A percentile compares a stretch with the other conserved stretches of the same genome.
Evolutionary conservation across 2,888 invertebrate genomes (phyloP).

Genomic region (Tortrix viridana): DNA sequence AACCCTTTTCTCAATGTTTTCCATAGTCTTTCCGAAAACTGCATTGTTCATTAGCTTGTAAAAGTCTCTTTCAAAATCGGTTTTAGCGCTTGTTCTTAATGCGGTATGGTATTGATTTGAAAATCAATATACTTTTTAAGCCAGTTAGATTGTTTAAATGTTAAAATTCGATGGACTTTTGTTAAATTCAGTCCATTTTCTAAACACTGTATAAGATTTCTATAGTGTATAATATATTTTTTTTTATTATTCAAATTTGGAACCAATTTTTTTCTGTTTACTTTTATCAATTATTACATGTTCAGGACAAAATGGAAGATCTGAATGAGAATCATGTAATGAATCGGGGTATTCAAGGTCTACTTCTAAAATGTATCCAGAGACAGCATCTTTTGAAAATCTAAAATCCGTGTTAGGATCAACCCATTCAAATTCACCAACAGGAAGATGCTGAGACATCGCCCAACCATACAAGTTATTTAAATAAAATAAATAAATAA

Average conservation of each 20-base stretch:
- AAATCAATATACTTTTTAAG: conserved; percentile 35
- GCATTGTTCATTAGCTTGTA: conserved; percentile 33
- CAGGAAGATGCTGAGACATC: conserved; percentile 6
- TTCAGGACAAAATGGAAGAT: conserved; percentile 37
- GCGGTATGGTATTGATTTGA: too few species aligned
- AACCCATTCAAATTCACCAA: conserved; percentile 11
- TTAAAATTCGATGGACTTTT: conserved; percentile 36
- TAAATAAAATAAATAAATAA: too few species aligned
- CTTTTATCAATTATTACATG: conserved; percentile 5
- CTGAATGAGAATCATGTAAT: conserved; percentile 33
- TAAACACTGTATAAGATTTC: conserved; percentile 31
- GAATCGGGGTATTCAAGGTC: conserved; percentile 35
- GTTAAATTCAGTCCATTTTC: conserved; percentile 18
- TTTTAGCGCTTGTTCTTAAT: conserved; percentile 5
- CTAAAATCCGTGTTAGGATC: neutral
- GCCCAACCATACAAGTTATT: conserved; percentile 6
- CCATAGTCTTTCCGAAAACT: conserved; percentile 33
- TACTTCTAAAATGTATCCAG: conserved; percentile 36
- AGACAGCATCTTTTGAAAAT: conserved; percentile 14
- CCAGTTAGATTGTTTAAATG: conserved; percentile 19
- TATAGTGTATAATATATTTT: conserved; percentile 36
- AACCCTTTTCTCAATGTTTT: conserved; percentile 21
- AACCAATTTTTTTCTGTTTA: conserved; percentile 27
- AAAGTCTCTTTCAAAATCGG: conserved; percentile 34
- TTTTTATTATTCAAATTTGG: conserved; percentile 30